Evolutionary conservation across 2,797 vertebrate genomes (phyloP), one percentile per base, ranked within the genome.

Genomic region (Lates japonicus): DNA sequence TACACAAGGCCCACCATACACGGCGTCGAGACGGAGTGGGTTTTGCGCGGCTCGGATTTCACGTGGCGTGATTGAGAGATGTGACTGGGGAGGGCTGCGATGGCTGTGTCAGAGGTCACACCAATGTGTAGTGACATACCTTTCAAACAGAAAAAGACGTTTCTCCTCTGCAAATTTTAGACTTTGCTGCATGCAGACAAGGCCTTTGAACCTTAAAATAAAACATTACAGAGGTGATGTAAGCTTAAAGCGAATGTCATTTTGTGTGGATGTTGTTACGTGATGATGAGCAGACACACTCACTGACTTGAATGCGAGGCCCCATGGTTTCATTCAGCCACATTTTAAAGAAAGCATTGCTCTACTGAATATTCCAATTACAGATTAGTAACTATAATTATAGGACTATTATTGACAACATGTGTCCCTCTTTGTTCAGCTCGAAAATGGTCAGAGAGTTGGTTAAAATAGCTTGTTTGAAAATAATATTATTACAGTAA

Each of bases 141-240:
- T 92, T 91, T 94, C 92, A 94, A 95, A 95, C 92, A 94, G 64
- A 82, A 70, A 81, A 76, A 39, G 13, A 75, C 41, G 46, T 78
- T 83, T 86, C 83, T 82, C 58, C 78, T 76, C 70, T 55, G 74
- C 37, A 25, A 52, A 49, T 71, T 80, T 76, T 25, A 74, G 80
- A 82, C 39, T 46, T 29, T 46, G 49, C 62, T 57, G 67, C 58
- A 64, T 17, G 51, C 76, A 81, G 70, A 84, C 73, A 35, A 71
- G 84, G 82, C 84, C 82, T 94, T 90, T 91, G 87, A 91, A 89
- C 70, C 65, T 73, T 74, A 20, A 89, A 92, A 87, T 87, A 83
- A 93, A 91, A 85, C 90, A 88, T 71, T 31, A 60, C 74, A 65
- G 76, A 82, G 77, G 87, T 88, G 87, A 91, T 80, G 86, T 90